Percentiles rank a stretch among this genome's conserved stretches.
Evolutionary conservation across 2,113 vertebrate species (phyloP).

Genomic region (Neomonachus schauinslandi): DNA sequence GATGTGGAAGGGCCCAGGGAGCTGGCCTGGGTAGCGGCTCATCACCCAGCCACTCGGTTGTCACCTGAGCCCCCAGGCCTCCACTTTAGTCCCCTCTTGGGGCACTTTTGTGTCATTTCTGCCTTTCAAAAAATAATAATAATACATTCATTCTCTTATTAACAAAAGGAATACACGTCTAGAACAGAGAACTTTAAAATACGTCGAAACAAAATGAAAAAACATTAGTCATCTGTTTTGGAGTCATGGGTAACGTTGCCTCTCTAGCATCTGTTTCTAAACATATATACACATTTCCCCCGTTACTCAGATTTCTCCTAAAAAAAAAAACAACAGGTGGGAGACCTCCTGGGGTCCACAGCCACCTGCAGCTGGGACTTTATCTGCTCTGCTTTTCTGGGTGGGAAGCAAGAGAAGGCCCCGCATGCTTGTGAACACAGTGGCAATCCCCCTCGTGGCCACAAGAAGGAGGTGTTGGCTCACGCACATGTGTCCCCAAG

Average conservation of each 20-base stretch:
- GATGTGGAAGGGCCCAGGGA: not conserved
- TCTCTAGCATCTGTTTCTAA: not conserved
- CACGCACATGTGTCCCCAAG: not conserved
- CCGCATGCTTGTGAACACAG: rapidly evolving
- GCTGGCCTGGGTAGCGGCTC: not conserved
- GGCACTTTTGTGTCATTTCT: not conserved
- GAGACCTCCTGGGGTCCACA: not conserved
- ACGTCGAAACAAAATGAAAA: not conserved
- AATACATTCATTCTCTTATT: not conserved
- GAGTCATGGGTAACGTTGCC: not conserved
- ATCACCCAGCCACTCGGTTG: rapidly evolving
- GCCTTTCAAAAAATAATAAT: not conserved
- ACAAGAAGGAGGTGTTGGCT: constrained; percentile 46
- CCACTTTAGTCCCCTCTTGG: not conserved
- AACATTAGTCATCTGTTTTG: not conserved
- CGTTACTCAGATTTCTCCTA: not conserved
- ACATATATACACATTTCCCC: not conserved
- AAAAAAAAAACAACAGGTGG: not conserved
- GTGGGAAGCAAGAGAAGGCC: not conserved
- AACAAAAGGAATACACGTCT: not conserved
- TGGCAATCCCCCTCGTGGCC: not conserved
- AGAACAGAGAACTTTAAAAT: not conserved
- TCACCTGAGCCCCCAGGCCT: not conserved
- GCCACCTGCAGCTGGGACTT: not conserved
- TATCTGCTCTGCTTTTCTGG: no score